phyloP scores from a whole-genome alignment of 2,888 invertebrate genomes.

The Melipona bicolor region DNA sequence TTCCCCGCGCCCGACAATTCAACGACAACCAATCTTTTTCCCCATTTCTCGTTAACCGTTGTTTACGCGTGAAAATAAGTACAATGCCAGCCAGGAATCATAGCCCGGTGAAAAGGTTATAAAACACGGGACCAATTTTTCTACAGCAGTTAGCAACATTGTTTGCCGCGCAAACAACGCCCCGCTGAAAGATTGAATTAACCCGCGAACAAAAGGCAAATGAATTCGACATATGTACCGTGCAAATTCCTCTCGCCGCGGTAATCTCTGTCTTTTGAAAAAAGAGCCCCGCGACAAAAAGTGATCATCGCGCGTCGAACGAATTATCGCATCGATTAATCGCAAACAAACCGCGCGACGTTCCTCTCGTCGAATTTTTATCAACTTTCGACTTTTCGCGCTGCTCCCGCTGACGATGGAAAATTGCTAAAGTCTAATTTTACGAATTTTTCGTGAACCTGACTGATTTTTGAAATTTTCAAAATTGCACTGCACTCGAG shows the following conservation, averaged over 20 bases:
- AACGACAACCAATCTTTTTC: neutral
- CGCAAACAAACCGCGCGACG: neutral
- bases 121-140: conserved; percentile 18
- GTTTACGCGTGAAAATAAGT: conserved; percentile 15
- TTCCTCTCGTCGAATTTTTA: neutral
- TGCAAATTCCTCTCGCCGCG: neutral
- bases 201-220: conserved; percentile 7
- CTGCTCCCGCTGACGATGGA: no score
- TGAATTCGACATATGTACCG: neutral
- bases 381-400: neutral
- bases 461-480: neutral
- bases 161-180: conserved; percentile 4
- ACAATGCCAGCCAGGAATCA: neutral
- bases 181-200: conserved; percentile 1
- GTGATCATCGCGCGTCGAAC: neutral
- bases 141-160: conserved; percentile 33
- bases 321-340: conserved; percentile 6
- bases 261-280: neutral
- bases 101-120: neutral
- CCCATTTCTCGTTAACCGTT: conserved; percentile 3
- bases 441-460: neutral
- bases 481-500: neutral
- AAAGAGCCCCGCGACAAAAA: neutral
- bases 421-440: neutral
- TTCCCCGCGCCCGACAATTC: neutral